These are phyloP conservation scores for Alcedo quadribrachys DNA, from an alignment of 2,797 vertebrate genomes.

Conservation along the genomic window DNA sequence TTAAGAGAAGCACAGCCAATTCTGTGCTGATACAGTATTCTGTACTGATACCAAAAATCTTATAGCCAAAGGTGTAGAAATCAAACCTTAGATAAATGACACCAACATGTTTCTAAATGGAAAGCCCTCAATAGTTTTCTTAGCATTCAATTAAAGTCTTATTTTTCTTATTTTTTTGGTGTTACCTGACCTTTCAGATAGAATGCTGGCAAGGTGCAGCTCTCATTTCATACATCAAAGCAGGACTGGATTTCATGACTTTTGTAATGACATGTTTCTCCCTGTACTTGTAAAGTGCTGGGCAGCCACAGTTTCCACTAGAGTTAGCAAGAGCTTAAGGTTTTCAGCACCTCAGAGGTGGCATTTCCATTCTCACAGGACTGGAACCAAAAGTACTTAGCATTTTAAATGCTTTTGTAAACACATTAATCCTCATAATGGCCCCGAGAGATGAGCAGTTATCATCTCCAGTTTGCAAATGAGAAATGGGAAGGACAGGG, in stretches of 20 bases:
- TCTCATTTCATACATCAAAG: neutral
- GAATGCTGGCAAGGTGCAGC: fast-evolving
- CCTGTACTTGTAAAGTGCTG: neutral
- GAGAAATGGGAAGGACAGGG: conserved; percentile 33
- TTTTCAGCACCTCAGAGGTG: conserved; percentile 40
- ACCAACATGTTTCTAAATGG: neutral
- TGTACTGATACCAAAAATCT: neutral
- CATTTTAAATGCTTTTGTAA: conserved; percentile 62
- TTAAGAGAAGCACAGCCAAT: neutral
- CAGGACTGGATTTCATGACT: neutral
- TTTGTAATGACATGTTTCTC: conserved; percentile 1
- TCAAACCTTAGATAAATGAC: neutral
- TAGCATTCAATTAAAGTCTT: neutral
- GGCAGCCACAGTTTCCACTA: conserved; percentile 33
- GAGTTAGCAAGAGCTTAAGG: conserved; percentile 39
- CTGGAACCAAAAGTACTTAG: conserved; percentile 56
- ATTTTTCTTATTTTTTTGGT: neutral
- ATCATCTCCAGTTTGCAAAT: conserved; percentile 39
- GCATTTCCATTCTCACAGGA: conserved; percentile 58
- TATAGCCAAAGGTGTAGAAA: neutral
- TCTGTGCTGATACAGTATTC: neutral
- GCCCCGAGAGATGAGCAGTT: conserved; percentile 28
- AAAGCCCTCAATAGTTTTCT: neutral
- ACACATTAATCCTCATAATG: conserved; percentile 57
- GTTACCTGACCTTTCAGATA: neutral